Base-by-base conservation (phyloP, 1,140 invertebrate species). In the Atopsyche davidsoni region DNA sequence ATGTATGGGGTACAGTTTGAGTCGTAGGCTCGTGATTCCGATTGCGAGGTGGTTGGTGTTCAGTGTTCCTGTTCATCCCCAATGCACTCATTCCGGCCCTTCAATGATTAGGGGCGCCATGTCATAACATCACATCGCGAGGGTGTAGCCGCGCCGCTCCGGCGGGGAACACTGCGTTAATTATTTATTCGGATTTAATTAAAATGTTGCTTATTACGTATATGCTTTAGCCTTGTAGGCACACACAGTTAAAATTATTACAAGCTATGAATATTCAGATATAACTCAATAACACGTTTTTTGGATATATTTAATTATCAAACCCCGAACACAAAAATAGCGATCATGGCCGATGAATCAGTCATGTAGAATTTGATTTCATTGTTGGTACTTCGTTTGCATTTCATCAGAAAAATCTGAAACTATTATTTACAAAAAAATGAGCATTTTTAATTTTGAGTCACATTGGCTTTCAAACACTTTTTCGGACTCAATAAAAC, bases 31-130 rank as follows among this genome's bases (percentile, higher is more conserved):
- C n/a, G n/a, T n/a, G n/a, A n/a, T n/a, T n/a, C n/a, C n/a, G n/a
- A n/a, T n/a, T n/a, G n/a, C n/a, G n/a, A n/a, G n/a, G n/a, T n/a
- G n/a, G n/a, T n/a, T n/a, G n/a, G n/a, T n/a, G n/a, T n/a, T n/a
- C n/a, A n/a, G n/a, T n/a, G n/a, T n/a, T n/a, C n/a, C n/a, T n/a
- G 44, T 39, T 49, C 36, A 41, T 46, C 50, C 50, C 45, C 21
- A 17, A 24, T 35, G 40, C 46, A 49, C 25, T 49, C 32, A 39
- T 39, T 47, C 25, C 35, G 49, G 49, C 52, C 52, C 52, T 54
- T 54, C 52, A 45, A 46, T 54, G 52, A 54, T 54, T 54, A 49
- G 52, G 46, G 44, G 36, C 28, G 44, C 25, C 43, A 22, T 46
- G 51, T 53, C 51, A 46, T 53, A 53, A 53, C 51, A 53, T 53